A percentile compares a stretch with the other conserved stretches of the same genome.
These are phyloP conservation scores for Bedellia somnulentella DNA, from an alignment of 2,888 invertebrate genomes.

Conservation along the genomic window DNA sequence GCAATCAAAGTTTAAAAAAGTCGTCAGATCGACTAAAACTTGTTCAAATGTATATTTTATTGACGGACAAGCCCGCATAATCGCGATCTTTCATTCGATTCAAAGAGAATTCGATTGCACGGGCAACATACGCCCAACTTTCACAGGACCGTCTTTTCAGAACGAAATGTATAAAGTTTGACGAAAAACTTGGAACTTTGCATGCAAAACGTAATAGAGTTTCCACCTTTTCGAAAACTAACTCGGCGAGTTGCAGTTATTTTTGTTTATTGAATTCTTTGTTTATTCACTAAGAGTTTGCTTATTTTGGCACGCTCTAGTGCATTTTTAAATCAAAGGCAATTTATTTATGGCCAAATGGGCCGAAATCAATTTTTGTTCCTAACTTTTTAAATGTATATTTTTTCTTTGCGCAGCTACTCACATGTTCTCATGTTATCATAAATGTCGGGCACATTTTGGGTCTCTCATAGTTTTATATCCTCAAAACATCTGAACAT, in stretches of 20 bases:
- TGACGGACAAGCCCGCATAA: slow-evolving; percentile 23
- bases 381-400: not conserved
- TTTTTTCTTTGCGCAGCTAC: not conserved
- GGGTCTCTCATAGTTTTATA: too few species aligned
- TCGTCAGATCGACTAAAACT: too few species aligned
- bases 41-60: not conserved
- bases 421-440: too few species aligned
- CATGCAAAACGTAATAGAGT: slow-evolving; percentile 17
- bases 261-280: not conserved
- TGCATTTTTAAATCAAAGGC: not conserved
- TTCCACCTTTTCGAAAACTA: slow-evolving; percentile 25
- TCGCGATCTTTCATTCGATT: slow-evolving; percentile 28
- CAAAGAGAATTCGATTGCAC: slow-evolving; percentile 22
- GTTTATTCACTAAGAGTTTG: not conserved
- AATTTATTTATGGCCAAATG: not conserved
- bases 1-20: too few species aligned
- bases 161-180: slow-evolving; percentile 30
- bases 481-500: too few species aligned
- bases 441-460: too few species aligned
- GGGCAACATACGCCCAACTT: slow-evolving; percentile 26
- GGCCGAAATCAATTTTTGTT: not conserved
- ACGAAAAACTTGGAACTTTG: slow-evolving; percentile 17
- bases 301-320: not conserved
- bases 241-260: slow-evolving; percentile 9
- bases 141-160: slow-evolving; percentile 23